A percentile compares a stretch with the other conserved stretches of the same genome.
Conservation (phyloP, 2,113 vertebrate species). For the Pogona vitticeps region DNA sequence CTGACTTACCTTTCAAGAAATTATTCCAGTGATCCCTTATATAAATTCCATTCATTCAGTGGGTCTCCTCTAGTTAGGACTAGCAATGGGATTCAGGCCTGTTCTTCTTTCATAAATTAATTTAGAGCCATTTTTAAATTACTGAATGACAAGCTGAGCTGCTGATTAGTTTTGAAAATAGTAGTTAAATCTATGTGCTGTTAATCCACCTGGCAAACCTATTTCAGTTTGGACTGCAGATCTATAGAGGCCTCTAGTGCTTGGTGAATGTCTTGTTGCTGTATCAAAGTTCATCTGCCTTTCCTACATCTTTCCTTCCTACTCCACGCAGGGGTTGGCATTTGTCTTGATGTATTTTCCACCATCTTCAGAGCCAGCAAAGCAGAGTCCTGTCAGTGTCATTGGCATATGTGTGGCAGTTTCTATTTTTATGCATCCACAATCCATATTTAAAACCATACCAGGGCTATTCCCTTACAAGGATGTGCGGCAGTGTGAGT, state of each 20-base stretch:
- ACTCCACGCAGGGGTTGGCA: slow-evolving; percentile 33
- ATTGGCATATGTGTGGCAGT: slow-evolving; percentile 44
- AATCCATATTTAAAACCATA: slow-evolving; percentile 54
- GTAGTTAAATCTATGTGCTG: too few relatives aligned
- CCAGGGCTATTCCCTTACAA: slow-evolving; percentile 58
- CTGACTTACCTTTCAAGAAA: too few relatives aligned
- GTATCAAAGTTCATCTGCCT: slow-evolving; percentile 45
- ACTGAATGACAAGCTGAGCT: too few relatives aligned
- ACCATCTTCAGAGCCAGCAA: slow-evolving; percentile 56
- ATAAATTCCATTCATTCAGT: too few relatives aligned
- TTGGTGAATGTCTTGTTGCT: background rate
- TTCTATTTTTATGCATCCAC: slow-evolving; percentile 60
- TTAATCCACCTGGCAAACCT: too few relatives aligned
- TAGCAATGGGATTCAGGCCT: too few relatives aligned
- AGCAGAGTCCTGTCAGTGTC: slow-evolving; percentile 56
- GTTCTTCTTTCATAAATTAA: too few relatives aligned
- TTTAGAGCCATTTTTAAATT: too few relatives aligned
- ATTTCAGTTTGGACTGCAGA: background rate
- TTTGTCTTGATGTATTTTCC: slow-evolving; percentile 59
- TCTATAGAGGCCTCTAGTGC: background rate
- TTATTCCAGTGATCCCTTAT: too few relatives aligned
- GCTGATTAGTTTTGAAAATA: too few relatives aligned
- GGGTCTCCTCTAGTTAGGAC: too few relatives aligned
- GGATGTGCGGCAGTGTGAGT: rapidly evolving
- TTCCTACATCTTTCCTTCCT: slow-evolving; percentile 25